Conservation (phyloP, 1,140 invertebrate species). For the Epicauta chinensis region DNA sequence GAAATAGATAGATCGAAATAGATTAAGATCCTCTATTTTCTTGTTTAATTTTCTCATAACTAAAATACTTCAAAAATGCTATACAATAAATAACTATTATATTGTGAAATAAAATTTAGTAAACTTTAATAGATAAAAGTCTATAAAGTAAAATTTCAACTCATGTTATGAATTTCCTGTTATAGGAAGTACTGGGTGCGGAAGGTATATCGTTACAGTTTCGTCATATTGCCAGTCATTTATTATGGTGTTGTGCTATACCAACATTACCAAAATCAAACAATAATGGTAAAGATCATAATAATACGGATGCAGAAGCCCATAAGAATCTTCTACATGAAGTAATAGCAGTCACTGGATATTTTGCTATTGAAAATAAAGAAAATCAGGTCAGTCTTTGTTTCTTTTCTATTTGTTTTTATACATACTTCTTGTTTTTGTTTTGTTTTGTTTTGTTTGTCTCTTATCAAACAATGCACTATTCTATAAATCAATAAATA, state of each 20-base stretch:
- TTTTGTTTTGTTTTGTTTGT: too few relatives aligned
- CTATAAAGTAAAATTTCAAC: constrained; percentile 1
- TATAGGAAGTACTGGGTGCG: constrained; percentile 73
- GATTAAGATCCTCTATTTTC: too few relatives aligned
- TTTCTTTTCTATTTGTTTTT: background rate
- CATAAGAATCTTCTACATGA: constrained; percentile 57
- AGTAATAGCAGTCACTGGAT: constrained; percentile 71
- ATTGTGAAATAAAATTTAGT: too few relatives aligned
- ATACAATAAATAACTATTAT: too few relatives aligned
- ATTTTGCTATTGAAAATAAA: constrained; percentile 70
- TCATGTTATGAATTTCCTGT: constrained; percentile 30
- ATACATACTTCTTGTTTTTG: too few relatives aligned
- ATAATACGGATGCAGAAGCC: constrained; percentile 32
- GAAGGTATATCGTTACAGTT: constrained; percentile 83
- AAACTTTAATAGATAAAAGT: background rate
- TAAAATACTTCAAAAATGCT: too few relatives aligned
- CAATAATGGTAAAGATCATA: constrained; percentile 31
- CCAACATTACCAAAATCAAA: constrained; percentile 42
- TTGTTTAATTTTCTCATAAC: too few relatives aligned
- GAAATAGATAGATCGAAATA: too few relatives aligned
- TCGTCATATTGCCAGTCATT: constrained; percentile 78
- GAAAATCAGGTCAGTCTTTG: constrained; percentile 70
- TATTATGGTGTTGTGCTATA: constrained; percentile 72
- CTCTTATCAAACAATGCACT: too few relatives aligned
- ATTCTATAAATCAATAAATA: too few relatives aligned